Conservation (phyloP, 64 coral and sea anemone genomes). For the Porites lutea region DNA sequence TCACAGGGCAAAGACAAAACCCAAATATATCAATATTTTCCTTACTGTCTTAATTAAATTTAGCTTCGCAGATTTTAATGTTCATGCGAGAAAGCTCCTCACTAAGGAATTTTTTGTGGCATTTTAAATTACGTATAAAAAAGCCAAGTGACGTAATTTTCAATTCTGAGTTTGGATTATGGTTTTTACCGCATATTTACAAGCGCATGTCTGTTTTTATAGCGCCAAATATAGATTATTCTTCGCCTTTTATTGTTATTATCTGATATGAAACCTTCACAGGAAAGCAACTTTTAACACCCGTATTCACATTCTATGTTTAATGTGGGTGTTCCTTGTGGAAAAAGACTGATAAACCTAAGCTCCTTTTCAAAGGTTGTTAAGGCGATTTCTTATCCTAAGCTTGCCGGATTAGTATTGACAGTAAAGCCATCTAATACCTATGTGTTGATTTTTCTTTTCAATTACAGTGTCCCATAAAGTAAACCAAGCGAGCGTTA, state of each 20-base stretch:
- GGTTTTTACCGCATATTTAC: not conserved
- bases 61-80: not conserved
- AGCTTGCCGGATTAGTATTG: not conserved
- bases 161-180: not conserved
- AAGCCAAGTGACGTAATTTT: not conserved
- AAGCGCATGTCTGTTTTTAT: not conserved
- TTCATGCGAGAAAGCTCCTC: not conserved
- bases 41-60: not conserved
- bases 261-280: slow-evolving; percentile 13
- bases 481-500: not conserved
- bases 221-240: not conserved
- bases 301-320: not conserved
- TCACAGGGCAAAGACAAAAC: not conserved
- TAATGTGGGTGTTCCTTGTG: not conserved
- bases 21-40: slow-evolving; percentile 6
- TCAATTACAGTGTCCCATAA: not conserved
- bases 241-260: not conserved
- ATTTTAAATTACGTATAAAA: slow-evolving; percentile 20
- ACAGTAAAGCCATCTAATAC: not conserved
- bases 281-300: not conserved
- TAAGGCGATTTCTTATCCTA: not conserved
- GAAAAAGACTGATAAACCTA: not conserved
- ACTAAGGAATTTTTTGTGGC: not conserved
- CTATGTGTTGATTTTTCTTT: not conserved
- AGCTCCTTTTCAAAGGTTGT: not conserved